These are phyloP conservation scores for Drosophila barbarae DNA, from an alignment of 2,888 invertebrate species.

Conservation along the genomic window DNA sequence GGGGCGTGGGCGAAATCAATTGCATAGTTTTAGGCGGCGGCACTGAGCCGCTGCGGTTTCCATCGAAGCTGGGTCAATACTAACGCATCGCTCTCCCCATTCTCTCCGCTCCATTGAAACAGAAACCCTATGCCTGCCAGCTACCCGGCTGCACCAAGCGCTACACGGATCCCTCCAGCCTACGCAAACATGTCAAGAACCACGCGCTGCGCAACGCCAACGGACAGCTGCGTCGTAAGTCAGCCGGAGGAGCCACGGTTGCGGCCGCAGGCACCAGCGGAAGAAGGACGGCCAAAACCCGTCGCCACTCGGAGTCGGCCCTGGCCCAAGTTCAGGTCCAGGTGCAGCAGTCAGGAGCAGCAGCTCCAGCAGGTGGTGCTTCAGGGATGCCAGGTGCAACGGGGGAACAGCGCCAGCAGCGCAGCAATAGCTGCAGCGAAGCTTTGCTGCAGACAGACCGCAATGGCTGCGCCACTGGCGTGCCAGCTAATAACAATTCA, in stretches of 20 bases:
- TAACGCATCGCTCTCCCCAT: conserved; percentile 26
- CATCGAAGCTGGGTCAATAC: conserved; percentile 31
- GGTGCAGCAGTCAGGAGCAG: not conserved
- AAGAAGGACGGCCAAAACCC: conserved; percentile 61
- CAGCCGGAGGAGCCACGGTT: conserved; percentile 58
- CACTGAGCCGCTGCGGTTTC: conserved; percentile 25
- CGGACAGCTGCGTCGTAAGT: conserved; percentile 76
- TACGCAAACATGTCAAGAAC: conserved; percentile 95
- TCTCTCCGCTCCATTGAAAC: conserved; percentile 47
- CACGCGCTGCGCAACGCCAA: conserved; percentile 81
- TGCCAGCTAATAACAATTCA: conserved; percentile 76
- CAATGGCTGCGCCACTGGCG: conserved; percentile 45
- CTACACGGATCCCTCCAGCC: conserved; percentile 96
- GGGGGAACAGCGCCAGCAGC: conserved; percentile 61
- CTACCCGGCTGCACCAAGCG: conserved; percentile 92
- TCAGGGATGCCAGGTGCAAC: conserved; percentile 16
- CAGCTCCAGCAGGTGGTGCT: not conserved
- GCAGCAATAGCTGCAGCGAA: conserved; percentile 76
- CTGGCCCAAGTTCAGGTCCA: conserved; percentile 24
- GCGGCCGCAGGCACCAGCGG: conserved; percentile 30
- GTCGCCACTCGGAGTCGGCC: conserved; percentile 78
- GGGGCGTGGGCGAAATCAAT: conserved; percentile 40
- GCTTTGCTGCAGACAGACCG: conserved; percentile 48
- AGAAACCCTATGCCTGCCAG: conserved; percentile 97
- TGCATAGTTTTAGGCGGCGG: conserved; percentile 54